Percentiles rank a stretch among this genome's conserved stretches.
Conservation (phyloP, 2,113 vertebrate species). For the Aptenodytes forsteri region DNA sequence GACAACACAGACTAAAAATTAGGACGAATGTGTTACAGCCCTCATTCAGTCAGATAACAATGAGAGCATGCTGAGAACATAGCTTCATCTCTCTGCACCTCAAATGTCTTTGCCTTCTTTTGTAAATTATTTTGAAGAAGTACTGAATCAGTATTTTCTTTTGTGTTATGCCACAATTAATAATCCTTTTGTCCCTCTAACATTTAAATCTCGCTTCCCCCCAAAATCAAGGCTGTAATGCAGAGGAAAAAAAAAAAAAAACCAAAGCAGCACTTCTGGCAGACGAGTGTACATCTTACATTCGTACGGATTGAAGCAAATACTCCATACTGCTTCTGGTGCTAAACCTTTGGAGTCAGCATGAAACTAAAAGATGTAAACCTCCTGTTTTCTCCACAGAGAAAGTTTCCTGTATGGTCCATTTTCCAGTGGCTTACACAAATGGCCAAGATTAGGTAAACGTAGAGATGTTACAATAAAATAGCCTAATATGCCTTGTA, state of each 20-base stretch:
- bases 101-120: neutral
- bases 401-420: neutral
- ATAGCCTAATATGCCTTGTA: neutral
- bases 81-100: neutral
- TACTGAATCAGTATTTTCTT: neutral
- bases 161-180: neutral
- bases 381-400: neutral
- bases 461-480: neutral
- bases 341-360: neutral
- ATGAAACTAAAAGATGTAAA: neutral
- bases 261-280: neutral
- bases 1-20: neutral
- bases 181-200: neutral
- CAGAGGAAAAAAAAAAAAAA: too few relatives aligned
- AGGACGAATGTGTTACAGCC: neutral
- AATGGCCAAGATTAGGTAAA: neutral
- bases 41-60: neutral
- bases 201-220: neutral
- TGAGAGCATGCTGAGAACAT: neutral
- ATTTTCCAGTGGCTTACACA: neutral
- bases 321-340: neutral
- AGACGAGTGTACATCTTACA: neutral
- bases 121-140: neutral
- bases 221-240: neutral
- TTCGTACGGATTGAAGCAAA: fast-evolving